Evolutionary conservation across 2,888 invertebrate genomes (phyloP).

Genomic region (Epinotia demarniana): DNA sequence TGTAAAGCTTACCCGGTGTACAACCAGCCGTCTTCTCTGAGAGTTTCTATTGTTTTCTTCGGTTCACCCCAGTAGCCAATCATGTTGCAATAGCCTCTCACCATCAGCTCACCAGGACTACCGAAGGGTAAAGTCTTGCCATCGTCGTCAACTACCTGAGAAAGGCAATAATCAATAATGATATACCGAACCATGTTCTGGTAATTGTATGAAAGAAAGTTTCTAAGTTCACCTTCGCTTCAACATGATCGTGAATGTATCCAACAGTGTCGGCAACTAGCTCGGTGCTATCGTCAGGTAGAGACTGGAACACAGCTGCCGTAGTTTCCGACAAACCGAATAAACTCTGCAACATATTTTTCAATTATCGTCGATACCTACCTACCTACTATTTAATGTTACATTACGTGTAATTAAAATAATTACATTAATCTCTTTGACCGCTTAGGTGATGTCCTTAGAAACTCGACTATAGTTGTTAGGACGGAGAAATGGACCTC

Average conservation of each 20-base stretch:
- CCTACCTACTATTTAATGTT: no score
- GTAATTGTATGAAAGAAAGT: no score
- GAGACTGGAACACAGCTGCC: constrained; percentile 83
- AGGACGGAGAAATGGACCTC: no score
- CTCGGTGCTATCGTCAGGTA: constrained; percentile 78
- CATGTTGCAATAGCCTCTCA: constrained; percentile 92
- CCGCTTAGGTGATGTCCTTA: no score
- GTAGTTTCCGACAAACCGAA: constrained; percentile 87
- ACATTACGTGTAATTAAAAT: no score
- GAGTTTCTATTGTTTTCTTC: constrained; percentile 88
- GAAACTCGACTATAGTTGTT: no score
- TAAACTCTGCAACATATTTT: constrained; percentile 74
- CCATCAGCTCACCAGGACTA: constrained; percentile 89
- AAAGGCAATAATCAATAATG: background rate
- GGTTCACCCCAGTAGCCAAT: constrained; percentile 92
- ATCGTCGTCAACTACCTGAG: constrained; percentile 86
- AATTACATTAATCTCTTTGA: no score
- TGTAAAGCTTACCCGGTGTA: constrained; percentile 87
- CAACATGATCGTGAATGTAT: constrained; percentile 84
- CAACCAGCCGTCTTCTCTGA: constrained; percentile 90
- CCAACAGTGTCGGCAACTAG: constrained; percentile 85
- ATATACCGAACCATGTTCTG: no score
- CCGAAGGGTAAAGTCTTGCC: constrained; percentile 88
- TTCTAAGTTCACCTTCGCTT: constrained; percentile 80
- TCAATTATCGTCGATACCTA: background rate